Percentiles rank a stretch among this genome's conserved stretches.
These are phyloP conservation scores for Oscheius sp. DNA, from an alignment of 2,888 invertebrate species.

Conservation along the genomic window DNA sequence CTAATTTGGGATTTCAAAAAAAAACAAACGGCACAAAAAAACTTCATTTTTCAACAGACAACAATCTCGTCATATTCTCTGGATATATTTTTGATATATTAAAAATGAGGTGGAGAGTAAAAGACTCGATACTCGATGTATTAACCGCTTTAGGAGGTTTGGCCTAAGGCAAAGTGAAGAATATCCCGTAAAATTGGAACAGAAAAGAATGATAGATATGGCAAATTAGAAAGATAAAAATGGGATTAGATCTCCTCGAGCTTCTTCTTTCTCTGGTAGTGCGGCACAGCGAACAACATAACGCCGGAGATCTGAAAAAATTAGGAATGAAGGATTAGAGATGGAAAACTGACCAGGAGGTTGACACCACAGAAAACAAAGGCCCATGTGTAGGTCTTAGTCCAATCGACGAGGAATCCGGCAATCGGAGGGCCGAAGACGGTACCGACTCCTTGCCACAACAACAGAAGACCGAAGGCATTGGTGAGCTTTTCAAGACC, in stretches of 20 bases:
- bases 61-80: too few relatives aligned
- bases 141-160: too few relatives aligned
- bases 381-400: constrained; percentile 84
- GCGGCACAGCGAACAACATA: constrained; percentile 70
- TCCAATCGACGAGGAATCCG: constrained; percentile 87
- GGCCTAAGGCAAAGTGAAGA: not conserved
- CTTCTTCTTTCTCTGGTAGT: constrained; percentile 47
- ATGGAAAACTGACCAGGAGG: constrained; percentile 59
- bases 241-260: constrained; percentile 1
- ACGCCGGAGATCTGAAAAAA: constrained; percentile 53
- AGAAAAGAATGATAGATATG: not conserved
- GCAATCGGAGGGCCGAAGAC: constrained; percentile 83
- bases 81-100: too few relatives aligned
- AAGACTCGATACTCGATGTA: too few relatives aligned
- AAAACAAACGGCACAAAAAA: too few relatives aligned
- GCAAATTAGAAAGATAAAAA: not conserved
- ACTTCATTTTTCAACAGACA: too few relatives aligned
- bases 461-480: constrained; percentile 93
- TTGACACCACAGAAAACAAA: constrained; percentile 86
- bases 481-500: constrained; percentile 95
- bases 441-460: constrained; percentile 90
- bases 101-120: too few relatives aligned
- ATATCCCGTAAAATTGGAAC: constrained; percentile 18
- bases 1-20: too few relatives aligned
- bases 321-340: not conserved